Base-by-base conservation (phyloP, 2,797 vertebrate species). In the Carapus acus region DNA sequence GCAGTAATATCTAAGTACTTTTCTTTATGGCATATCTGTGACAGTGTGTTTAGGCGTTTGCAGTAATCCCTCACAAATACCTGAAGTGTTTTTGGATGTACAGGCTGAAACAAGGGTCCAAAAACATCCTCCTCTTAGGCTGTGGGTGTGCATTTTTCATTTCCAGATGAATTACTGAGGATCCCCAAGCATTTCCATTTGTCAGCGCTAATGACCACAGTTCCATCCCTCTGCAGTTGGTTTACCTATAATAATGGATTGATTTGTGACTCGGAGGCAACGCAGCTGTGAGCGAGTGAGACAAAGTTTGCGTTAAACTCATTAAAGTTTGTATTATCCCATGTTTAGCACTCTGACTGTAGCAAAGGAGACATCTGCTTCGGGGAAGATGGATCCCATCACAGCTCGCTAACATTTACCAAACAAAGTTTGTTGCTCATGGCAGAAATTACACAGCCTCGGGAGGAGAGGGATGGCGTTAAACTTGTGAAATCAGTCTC, bases 321-420 rank as follows among this genome's bases (percentile, higher is more conserved):
- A 85, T 86, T 87, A 84, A 87, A 89, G 85, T 87, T 88, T 82
- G 73, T 74, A 81, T 83, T 73, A 86, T 80, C 76, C 76, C 79
- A 74, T 85, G 81, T 86, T 88, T 80, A 84, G 82, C 65, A 60
- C 70, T 65, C 72, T 77, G 82, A 86, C 86, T 79, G 80, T 69
- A 62, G 78, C 71, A 71, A 83, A 78, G 64, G 62, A 82, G 82
- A 85, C 86, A 90, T 88, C 87, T 89, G 88, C 84, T 88, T 66
- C 38, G 58, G 88, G 84, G 75, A 85, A 43, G 14, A 5, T 14
- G 7, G 58, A 62, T 83, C 82, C 78, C 83, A 63, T 69, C 56
- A 50, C 82, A 73, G 66, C 67, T 65, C 64, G 63, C 42, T 67
- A 77, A 84, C 79, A 88, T 87, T 85, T 74, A 80, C 73, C 71